phyloP scores from a whole-genome alignment of 1,140 invertebrate species.

The Cyphomyrmex costatus region DNA sequence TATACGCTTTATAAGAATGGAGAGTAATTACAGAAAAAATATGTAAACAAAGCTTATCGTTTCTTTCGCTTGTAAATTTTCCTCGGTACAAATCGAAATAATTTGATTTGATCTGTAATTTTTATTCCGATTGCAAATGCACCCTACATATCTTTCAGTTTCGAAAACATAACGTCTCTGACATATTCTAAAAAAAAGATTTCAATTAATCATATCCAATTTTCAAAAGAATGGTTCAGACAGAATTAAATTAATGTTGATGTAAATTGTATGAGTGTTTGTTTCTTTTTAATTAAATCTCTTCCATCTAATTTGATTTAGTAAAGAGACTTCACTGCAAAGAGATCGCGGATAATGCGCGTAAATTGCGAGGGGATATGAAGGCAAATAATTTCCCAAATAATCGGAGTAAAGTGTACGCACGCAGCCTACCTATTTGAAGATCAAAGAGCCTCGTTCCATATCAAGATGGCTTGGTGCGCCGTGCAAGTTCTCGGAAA shows the following conservation, averaged over 20 bases:
- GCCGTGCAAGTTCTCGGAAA: constrained; percentile 22
- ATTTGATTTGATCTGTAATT: neutral
- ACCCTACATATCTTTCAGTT: neutral
- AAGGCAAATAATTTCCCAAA: constrained; percentile 22
- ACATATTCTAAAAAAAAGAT: neutral
- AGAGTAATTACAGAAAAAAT: constrained; percentile 8
- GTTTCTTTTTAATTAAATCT: constrained; percentile 14
- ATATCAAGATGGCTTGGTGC: constrained; percentile 2
- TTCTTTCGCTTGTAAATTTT: neutral
- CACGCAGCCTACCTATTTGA: constrained; percentile 17
- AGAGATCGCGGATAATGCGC: neutral
- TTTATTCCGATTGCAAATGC: neutral
- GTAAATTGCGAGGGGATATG: constrained; percentile 2
- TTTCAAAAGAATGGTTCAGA: neutral
- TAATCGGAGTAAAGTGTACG: neutral
- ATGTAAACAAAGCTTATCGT: neutral
- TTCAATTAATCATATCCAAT: neutral
- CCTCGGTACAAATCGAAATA: neutral
- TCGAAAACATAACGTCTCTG: neutral
- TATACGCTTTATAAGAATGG: neutral
- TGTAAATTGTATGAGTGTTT: neutral
- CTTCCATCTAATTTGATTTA: constrained; percentile 11
- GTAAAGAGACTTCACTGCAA: neutral
- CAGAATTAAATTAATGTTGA: constrained; percentile 16
- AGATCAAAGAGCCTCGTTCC: constrained; percentile 51